Evolutionary conservation across 1,140 invertebrate species (phyloP), one percentile per base, ranked within the genome.

Genomic region (Ips nitidus): DNA sequence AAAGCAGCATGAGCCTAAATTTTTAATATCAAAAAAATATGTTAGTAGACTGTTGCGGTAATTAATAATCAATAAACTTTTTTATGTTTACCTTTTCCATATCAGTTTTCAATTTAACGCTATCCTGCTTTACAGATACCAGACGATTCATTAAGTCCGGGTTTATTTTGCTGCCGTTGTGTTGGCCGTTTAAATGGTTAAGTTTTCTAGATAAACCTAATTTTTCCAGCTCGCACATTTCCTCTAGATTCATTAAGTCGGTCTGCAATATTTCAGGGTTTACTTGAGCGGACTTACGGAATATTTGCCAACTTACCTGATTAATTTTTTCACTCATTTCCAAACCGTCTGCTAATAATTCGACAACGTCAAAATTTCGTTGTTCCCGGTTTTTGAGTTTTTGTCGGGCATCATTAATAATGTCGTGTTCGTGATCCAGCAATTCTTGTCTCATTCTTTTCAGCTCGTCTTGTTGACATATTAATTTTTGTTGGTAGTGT

Each of bases 401-500:
- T 37, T 64, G 57, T 55, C 41, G 37, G 1, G 69, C 52, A 41
- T 58, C 39, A 47, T 70, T 50, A n/a, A 77, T 50, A 60, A 76
- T 65, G 61, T 63, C 63, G 6, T 64, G 53, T 63, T 77, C 70
- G 60, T 67, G 43, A 8, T 69, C 41, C 8, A 71, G 41, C 22
- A 76, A 66, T 56, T 71, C 56, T 50, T 62, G 62, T 42, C 70
- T 62, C 7, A 78, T 41, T 37, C 72, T 38, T n/a, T 56, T 53
- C 37, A 78, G 45, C 61, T 73, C 68, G 58, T 69, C 61, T 5
- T 72, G 68, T 57, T 76, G 71, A 41, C 45, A 50, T 60, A 69
- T 62, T 38, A 77, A 55, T n/a, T 61, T 67, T 59, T 73, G 63
- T 36, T 72, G 57, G 68, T 78, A 74, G 3, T 69, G 39, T 60